Evolutionary conservation across 2,113 vertebrate genomes (phyloP).

Genomic region (Sorex araneus): DNA sequence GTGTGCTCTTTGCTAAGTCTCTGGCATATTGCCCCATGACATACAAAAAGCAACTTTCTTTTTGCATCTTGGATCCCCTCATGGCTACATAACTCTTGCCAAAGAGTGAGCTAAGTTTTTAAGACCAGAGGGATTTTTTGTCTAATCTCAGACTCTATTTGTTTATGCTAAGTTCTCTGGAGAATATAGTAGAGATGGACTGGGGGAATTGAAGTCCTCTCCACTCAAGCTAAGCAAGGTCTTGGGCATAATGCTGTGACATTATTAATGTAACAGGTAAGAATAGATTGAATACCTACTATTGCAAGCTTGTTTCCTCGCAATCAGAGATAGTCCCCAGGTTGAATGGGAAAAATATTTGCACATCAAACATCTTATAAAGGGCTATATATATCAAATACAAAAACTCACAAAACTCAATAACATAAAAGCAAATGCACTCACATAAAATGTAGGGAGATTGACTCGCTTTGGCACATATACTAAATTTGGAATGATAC

Average conservation of each 20-base stretch:
- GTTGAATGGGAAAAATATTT: too few species aligned
- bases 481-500: too few species aligned
- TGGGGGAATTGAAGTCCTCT: not conserved
- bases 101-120: not conserved
- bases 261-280: not conserved
- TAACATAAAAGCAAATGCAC: too few species aligned
- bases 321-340: too few species aligned
- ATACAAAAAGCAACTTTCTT: not conserved
- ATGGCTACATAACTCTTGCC: not conserved
- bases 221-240: not conserved
- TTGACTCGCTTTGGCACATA: too few species aligned
- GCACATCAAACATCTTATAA: too few species aligned
- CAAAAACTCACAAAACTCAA: too few species aligned
- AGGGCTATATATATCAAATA: too few species aligned
- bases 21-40: not conserved
- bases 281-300: too few species aligned
- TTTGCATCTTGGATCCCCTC: not conserved
- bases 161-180: not conserved
- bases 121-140: not conserved
- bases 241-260: not conserved
- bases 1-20: not conserved
- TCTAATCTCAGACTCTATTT: not conserved
- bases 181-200: not conserved
- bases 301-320: too few species aligned
- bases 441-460: too few species aligned